Conservation (phyloP, 2,113 vertebrate species). For the Gadus chalcogrammus region DNA sequence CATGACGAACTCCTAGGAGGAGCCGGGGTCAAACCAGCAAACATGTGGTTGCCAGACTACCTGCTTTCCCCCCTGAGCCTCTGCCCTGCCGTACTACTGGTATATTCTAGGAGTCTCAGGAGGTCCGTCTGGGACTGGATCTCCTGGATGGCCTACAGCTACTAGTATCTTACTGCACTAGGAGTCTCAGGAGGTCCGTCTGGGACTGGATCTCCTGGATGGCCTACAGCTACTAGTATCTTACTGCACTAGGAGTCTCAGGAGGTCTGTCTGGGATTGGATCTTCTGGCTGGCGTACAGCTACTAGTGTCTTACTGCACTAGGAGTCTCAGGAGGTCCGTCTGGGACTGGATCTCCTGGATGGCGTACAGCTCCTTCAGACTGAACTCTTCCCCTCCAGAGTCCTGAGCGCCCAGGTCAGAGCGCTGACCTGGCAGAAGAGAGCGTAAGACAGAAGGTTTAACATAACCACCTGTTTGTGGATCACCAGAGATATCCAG, state of each 20-base stretch:
- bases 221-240: conserved; percentile 19
- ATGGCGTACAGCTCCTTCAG: conserved; percentile 95
- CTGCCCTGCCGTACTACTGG: not conserved
- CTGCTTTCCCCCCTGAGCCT: not conserved
- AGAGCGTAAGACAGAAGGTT: too few relatives aligned
- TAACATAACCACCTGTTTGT: too few relatives aligned
- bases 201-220: too few relatives aligned
- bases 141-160: not conserved
- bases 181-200: conserved; percentile 78
- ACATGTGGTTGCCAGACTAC: too few relatives aligned
- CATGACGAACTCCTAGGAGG: too few relatives aligned
- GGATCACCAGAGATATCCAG: too few relatives aligned
- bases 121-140: conserved; percentile 60
- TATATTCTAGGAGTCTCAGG: conserved; percentile 76
- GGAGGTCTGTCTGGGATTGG: conserved; percentile 61
- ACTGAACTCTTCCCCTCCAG: conserved; percentile 82
- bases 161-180: conserved; percentile 77
- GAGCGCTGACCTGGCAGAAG: conserved; percentile 46
- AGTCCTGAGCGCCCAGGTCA: conserved; percentile 67
- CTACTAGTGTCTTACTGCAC: conserved; percentile 56
- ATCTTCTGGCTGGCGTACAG: too few relatives aligned
- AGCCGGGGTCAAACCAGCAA: too few relatives aligned
- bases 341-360: conserved; percentile 95
- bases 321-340: conserved; percentile 77
- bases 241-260: conserved; percentile 84